Conservation (phyloP, 1,140 invertebrate genomes). For the Papilio xuthus region DNA sequence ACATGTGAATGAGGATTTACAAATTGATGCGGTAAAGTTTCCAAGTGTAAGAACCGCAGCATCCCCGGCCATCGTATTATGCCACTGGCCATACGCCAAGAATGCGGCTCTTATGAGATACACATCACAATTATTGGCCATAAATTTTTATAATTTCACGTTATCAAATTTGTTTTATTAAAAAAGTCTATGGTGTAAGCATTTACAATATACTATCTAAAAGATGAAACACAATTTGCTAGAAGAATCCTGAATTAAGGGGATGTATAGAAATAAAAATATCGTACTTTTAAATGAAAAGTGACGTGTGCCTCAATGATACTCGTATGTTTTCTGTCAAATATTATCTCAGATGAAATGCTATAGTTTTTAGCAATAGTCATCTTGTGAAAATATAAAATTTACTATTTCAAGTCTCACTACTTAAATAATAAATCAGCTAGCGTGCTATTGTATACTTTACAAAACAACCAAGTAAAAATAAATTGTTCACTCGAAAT, state of each 20-base stretch:
- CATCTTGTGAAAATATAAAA: too few species aligned
- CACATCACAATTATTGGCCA: background rate
- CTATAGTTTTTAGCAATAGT: background rate
- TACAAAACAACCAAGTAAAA: background rate
- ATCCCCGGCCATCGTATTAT: constrained; percentile 6
- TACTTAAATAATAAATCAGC: background rate
- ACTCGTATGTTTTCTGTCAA: too few species aligned
- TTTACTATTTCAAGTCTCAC: too few species aligned
- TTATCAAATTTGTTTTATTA: background rate
- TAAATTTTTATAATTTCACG: background rate
- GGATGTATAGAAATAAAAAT: too few species aligned
- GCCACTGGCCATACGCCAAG: constrained; percentile 14
- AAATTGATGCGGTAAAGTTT: background rate
- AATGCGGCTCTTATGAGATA: constrained; percentile 10
- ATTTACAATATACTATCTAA: background rate
- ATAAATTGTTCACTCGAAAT: constrained; percentile 6
- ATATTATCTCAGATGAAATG: too few species aligned
- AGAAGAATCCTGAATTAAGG: too few species aligned
- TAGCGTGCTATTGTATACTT: background rate
- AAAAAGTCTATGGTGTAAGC: background rate
- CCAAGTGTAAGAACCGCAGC: background rate
- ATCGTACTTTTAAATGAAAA: too few species aligned
- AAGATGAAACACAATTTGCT: background rate
- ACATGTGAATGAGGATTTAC: background rate
- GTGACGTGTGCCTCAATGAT: too few species aligned